These are phyloP conservation scores for Agrotis exclamationis DNA, from an alignment of 2,888 invertebrate genomes.

Conservation along the genomic window DNA sequence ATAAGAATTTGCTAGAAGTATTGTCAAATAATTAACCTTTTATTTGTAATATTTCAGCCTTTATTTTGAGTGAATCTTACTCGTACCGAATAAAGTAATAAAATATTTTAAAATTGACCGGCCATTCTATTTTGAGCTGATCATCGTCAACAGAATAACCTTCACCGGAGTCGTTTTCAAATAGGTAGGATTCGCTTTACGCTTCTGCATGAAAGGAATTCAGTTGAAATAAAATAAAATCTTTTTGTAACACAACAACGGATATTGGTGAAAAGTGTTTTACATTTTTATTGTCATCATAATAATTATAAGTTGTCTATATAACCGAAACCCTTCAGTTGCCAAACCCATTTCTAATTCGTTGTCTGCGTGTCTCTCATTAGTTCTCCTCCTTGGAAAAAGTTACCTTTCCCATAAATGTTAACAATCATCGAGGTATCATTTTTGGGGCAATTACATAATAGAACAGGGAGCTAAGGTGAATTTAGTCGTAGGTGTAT, in stretches of 20 bases:
- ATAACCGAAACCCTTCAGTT: background rate
- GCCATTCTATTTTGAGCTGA: constrained; percentile 68
- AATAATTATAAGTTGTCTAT: no score
- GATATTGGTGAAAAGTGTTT: background rate
- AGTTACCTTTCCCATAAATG: no score
- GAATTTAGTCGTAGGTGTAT: no score
- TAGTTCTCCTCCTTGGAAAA: background rate
- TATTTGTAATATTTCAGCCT: constrained; percentile 22
- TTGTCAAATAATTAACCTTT: background rate
- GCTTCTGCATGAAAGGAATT: background rate
- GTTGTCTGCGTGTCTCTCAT: background rate
- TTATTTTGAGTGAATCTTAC: rapidly evolving
- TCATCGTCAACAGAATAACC: constrained; percentile 22
- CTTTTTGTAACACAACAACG: background rate
- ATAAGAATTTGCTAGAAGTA: background rate
- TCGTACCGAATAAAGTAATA: background rate
- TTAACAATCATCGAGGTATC: background rate
- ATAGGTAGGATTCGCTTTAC: constrained; percentile 12
- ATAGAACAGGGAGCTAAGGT: no score
- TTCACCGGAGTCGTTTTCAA: constrained; percentile 48
- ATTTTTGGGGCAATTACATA: background rate
- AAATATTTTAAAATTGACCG: constrained; percentile 60
- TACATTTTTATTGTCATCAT: background rate
- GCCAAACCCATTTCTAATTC: background rate
- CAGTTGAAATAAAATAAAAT: background rate